Evolutionary conservation across 2,888 invertebrate genomes (phyloP).

Genomic region (Trichacis sp.): DNA sequence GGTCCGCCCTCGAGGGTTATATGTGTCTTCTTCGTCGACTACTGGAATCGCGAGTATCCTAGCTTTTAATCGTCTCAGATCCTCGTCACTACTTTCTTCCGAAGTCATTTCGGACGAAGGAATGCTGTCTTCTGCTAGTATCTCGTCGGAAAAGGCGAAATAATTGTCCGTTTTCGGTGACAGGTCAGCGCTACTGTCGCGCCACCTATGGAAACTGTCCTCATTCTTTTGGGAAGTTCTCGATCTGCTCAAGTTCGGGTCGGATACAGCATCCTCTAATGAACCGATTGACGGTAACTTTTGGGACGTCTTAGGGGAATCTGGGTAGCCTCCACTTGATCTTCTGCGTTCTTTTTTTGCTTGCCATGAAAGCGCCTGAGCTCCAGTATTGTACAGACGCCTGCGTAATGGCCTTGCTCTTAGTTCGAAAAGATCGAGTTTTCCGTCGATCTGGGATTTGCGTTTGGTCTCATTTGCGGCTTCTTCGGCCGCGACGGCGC

Average conservation of each 20-base stretch:
- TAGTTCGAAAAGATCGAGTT: conserved; percentile 16
- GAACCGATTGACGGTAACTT: conserved; percentile 38
- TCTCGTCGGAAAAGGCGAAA: conserved; percentile 23
- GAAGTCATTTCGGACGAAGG: conserved; percentile 54
- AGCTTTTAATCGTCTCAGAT: conserved; percentile 57
- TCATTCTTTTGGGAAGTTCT: conserved; percentile 8
- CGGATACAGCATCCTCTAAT: conserved; percentile 50
- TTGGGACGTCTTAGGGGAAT: conserved; percentile 31
- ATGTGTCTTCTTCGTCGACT: conserved; percentile 61
- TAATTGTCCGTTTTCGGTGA: conserved; percentile 26
- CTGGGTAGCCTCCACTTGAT: conserved; percentile 62
- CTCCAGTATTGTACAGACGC: conserved; percentile 70
- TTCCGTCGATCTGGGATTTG: conserved; percentile 47
- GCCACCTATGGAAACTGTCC: conserved; percentile 50
- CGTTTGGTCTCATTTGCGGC: conserved; percentile 70
- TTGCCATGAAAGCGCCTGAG: conserved; percentile 57
- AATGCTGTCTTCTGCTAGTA: conserved; percentile 50
- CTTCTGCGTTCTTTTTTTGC: conserved; percentile 55
- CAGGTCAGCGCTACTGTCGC: conserved; percentile 49
- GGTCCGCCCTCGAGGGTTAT: conserved; percentile 59
- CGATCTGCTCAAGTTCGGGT: conserved; percentile 54
- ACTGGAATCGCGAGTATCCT: conserved; percentile 59
- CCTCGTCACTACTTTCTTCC: conserved; percentile 56
- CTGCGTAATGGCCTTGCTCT: conserved; percentile 60
- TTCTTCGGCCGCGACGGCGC: conserved; percentile 82